A percentile compares a stretch with the other conserved stretches of the same genome.
Conservation (phyloP, 2,797 vertebrate genomes). For the Hippopotamyrus pictus region DNA sequence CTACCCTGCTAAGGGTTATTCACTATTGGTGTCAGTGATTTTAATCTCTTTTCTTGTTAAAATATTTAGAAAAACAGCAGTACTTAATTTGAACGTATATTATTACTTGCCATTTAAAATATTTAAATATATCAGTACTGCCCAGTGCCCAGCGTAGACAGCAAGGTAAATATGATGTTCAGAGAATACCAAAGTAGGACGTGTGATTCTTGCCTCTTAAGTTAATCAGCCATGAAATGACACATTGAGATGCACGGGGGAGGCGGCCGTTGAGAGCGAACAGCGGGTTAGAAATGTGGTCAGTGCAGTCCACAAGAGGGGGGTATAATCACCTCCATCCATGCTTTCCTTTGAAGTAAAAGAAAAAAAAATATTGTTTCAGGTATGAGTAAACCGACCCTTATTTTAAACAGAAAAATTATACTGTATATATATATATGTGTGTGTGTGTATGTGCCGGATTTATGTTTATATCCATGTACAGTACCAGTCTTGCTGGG, state of each 20-base stretch:
- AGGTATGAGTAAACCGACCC: neutral
- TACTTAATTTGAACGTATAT: neutral
- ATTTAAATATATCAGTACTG: neutral
- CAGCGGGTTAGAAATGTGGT: neutral
- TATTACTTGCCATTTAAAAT: neutral
- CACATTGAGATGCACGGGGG: neutral
- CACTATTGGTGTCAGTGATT: neutral
- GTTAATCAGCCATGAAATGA: constrained; percentile 1
- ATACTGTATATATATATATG: too few species aligned
- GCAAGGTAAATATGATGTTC: neutral
- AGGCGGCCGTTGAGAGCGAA: neutral
- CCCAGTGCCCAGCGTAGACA: neutral
- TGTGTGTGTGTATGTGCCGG: too few species aligned
- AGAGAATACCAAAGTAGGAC: neutral
- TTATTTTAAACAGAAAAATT: too few species aligned
- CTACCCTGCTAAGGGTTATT: neutral
- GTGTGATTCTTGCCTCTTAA: neutral
- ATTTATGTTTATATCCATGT: neutral
- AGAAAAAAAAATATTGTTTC: neutral
- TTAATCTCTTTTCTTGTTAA: neutral
- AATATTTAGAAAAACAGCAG: neutral
- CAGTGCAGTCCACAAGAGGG: neutral
- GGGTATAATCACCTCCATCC: neutral
- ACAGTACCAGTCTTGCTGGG: neutral
- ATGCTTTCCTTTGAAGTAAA: neutral